These are phyloP conservation scores for Plutella xylostella DNA, from an alignment of 2,888 invertebrate genomes.

Conservation along the genomic window DNA sequence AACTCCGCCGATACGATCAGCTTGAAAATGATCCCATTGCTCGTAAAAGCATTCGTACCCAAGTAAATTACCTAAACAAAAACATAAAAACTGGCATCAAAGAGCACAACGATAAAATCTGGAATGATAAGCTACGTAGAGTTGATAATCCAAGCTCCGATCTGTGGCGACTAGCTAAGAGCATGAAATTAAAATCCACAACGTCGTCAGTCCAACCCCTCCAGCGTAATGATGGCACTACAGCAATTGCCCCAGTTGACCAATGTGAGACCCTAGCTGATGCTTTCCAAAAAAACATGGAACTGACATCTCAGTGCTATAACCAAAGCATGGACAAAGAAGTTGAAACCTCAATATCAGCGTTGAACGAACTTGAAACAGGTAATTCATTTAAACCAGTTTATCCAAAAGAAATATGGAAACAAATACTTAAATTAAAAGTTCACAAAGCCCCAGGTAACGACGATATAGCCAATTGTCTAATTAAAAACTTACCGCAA, in stretches of 20 bases:
- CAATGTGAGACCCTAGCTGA: constrained; percentile 8
- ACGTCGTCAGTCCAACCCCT: constrained; percentile 4
- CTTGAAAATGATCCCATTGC: not conserved
- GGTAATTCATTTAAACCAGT: not conserved
- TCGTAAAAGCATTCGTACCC: constrained; percentile 2
- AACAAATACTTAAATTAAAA: constrained; percentile 3
- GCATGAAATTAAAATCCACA: not conserved
- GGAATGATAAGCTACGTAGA: constrained; percentile 7
- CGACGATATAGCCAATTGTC: not conserved
- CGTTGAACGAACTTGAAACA: not conserved
- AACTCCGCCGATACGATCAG: not conserved
- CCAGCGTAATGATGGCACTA: not conserved
- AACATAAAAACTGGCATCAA: not conserved
- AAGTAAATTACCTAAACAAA: not conserved
- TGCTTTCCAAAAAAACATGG: constrained; percentile 8
- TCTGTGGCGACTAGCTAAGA: constrained; percentile 7
- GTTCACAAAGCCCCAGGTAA: constrained; percentile 7
- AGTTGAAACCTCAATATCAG: not conserved
- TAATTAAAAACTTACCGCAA: not conserved
- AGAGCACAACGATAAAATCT: constrained; percentile 2
- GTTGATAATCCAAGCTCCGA: constrained; percentile 10
- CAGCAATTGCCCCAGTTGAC: not conserved
- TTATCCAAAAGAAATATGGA: constrained; percentile 5
- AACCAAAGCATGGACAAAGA: not conserved
- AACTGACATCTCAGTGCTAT: constrained; percentile 4